A percentile compares a stretch with the other conserved stretches of the same genome.
phyloP scores from a whole-genome alignment of 2,797 vertebrate genomes.

The Molossus molossus region DNA sequence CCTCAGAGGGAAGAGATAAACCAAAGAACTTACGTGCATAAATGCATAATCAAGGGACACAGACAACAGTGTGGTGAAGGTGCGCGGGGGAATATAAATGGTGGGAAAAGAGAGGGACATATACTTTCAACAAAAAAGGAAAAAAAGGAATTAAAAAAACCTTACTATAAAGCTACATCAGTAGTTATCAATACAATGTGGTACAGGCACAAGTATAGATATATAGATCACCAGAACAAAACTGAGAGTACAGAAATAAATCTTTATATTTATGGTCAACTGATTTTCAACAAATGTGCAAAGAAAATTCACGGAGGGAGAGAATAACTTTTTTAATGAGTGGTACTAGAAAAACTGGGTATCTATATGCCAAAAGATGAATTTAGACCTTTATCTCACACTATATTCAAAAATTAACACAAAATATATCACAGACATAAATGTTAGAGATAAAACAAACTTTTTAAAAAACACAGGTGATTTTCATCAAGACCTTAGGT shows the following conservation, averaged over 20 bases:
- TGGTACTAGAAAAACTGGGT: neutral
- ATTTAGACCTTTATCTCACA: neutral
- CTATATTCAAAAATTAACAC: neutral
- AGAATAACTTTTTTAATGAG: neutral
- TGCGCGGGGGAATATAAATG: too few species aligned
- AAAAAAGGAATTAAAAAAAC: too few species aligned
- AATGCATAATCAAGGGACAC: too few species aligned
- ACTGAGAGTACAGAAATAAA: neutral
- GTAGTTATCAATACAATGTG: neutral
- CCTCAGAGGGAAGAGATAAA: too few species aligned
- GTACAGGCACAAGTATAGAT: neutral
- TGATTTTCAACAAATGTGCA: constrained; percentile 32
- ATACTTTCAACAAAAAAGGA: too few species aligned
- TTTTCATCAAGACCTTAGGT: neutral
- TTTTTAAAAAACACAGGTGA: neutral
- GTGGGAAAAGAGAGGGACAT: too few species aligned
- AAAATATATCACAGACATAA: neutral
- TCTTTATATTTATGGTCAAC: neutral
- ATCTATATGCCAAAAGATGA: constrained; percentile 15
- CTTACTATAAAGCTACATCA: neutral
- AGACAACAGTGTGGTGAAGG: too few species aligned
- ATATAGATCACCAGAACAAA: neutral
- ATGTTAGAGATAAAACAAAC: constrained; percentile 20
- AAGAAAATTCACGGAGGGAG: neutral
- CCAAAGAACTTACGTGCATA: too few species aligned